A percentile compares a stretch with the other conserved stretches of the same genome.
These are phyloP conservation scores for Spisula solida DNA, from an alignment of 2,888 invertebrate genomes.

Conservation along the genomic window DNA sequence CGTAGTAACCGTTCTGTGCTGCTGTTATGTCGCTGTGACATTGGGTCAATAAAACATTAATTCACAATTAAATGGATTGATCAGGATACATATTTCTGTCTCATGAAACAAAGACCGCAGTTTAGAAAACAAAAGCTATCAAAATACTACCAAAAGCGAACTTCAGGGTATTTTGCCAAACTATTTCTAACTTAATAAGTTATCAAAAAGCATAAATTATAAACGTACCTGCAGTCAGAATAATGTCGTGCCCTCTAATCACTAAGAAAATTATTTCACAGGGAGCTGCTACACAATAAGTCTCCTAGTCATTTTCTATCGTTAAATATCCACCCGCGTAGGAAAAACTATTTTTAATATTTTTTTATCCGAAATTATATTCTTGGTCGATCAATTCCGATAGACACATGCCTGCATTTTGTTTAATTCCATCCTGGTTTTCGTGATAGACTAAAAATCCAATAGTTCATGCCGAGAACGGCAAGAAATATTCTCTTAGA, in stretches of 20 bases:
- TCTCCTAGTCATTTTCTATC: neutral
- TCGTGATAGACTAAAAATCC: constrained; percentile 20
- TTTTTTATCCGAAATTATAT: constrained; percentile 20
- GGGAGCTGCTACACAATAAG: neutral
- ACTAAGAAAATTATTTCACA: neutral
- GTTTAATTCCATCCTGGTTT: constrained; percentile 16
- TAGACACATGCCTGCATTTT: constrained; percentile 18
- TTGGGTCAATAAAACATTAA: no score
- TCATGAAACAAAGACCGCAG: no score
- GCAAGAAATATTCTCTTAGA: neutral
- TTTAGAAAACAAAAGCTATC: no score
- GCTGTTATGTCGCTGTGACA: no score
- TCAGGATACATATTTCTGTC: no score
- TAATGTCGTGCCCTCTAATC: neutral
- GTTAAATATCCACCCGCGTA: neutral
- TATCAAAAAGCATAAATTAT: no score
- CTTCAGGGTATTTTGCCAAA: no score
- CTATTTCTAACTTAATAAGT: no score
- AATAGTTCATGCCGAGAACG: neutral
- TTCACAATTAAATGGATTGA: no score
- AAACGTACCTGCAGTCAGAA: neutral
- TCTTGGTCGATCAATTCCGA: neutral
- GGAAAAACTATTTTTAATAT: neutral
- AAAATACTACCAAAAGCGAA: no score
- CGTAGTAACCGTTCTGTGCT: no score